Conservation (phyloP, 2,888 invertebrate species). For the Venustoraphidia nigricollis region DNA sequence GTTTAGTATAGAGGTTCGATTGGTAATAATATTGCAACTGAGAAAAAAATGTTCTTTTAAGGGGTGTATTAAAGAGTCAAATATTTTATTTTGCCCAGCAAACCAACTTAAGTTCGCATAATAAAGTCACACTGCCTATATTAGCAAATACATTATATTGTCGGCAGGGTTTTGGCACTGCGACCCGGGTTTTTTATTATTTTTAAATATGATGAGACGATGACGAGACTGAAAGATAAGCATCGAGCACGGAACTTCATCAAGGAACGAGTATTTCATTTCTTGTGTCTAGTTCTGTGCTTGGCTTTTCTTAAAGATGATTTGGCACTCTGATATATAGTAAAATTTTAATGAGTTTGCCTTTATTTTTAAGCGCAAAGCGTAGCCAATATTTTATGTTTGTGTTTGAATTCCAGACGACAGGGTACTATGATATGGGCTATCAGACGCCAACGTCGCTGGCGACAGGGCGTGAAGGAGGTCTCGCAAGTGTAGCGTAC, state of each 20-base stretch:
- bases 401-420: conserved; percentile 20
- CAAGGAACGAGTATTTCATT: too few species aligned
- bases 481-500: conserved; percentile 50
- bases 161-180: too few species aligned
- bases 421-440: conserved; percentile 58
- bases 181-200: too few species aligned
- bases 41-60: too few species aligned
- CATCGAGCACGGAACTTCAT: conserved; percentile 6
- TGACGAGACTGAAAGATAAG: conserved; percentile 18
- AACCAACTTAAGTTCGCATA: too few species aligned
- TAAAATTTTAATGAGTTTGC: background rate
- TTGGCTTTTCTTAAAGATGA: background rate
- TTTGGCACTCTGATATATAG: background rate
- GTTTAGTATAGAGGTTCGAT: too few species aligned
- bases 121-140: too few species aligned
- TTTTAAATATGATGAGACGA: conserved; percentile 18
- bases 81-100: too few species aligned
- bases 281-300: background rate
- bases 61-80: too few species aligned
- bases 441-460: conserved; percentile 58
- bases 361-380: background rate
- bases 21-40: too few species aligned
- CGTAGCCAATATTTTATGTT: conserved; percentile 5
- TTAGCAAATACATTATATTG: too few species aligned
- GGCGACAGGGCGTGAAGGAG: conserved; percentile 49